Evolutionary conservation across 2,113 vertebrate genomes (phyloP).

Genomic region (Psophia crepitans): DNA sequence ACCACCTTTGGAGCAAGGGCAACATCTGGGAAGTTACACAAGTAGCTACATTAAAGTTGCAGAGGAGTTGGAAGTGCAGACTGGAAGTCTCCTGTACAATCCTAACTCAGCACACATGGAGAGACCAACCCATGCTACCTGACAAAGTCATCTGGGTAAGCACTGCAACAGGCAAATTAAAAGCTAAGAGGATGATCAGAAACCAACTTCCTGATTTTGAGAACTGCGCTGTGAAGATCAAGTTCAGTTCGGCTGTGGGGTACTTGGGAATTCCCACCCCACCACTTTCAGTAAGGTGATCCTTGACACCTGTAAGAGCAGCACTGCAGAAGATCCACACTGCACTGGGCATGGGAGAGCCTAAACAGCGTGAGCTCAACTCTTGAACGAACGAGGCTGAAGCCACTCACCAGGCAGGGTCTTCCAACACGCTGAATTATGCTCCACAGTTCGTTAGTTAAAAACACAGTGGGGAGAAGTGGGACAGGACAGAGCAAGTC

Average conservation of each 20-base stretch:
- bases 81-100: neutral
- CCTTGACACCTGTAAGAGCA: neutral
- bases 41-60: neutral
- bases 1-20: neutral
- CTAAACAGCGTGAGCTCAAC: neutral
- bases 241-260: neutral
- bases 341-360: no score
- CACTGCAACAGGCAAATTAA: neutral
- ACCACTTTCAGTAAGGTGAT: neutral
- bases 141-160: neutral
- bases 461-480: neutral
- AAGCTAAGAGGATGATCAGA: neutral
- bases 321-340: neutral
- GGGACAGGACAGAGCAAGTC: neutral
- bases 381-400: neutral
- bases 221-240: neutral
- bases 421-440: neutral
- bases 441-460: neutral
- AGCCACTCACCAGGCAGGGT: neutral
- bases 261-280: neutral
- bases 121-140: accelerated
- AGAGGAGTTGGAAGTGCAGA: neutral
- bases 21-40: neutral
- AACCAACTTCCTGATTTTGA: neutral
- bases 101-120: neutral